A percentile compares a stretch with the other conserved stretches of the same genome.
phyloP scores from a whole-genome alignment of 2,888 invertebrate species.

The Nemoura dubitans region DNA sequence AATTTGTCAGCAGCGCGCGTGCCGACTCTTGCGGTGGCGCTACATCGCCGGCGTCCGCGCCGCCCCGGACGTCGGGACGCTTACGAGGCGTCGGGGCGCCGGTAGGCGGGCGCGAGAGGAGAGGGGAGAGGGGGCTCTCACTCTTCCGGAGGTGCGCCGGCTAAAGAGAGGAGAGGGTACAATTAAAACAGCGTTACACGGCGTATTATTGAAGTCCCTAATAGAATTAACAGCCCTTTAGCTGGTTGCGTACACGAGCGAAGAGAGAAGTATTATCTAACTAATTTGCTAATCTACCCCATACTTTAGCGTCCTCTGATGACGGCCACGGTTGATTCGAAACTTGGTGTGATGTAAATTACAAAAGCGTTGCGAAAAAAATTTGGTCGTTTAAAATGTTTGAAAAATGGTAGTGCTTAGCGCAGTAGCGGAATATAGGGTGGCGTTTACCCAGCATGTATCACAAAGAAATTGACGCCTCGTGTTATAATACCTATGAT shows the following conservation, averaged over 20 bases:
- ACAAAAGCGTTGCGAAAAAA: not conserved
- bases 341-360: not conserved
- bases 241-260: not conserved
- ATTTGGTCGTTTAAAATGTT: not conserved
- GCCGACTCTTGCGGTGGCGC: not conserved
- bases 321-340: not conserved
- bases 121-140: no score
- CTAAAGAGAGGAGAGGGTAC: not conserved
- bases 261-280: not conserved
- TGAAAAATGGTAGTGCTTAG: not conserved
- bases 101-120: no score
- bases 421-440: not conserved
- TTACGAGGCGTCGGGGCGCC: no score
- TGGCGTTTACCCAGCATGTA: not conserved
- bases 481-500: not conserved
- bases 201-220: slow-evolving; percentile 12
- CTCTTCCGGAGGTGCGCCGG: not conserved
- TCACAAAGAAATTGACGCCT: not conserved
- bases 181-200: not conserved
- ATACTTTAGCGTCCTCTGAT: not conserved
- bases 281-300: slow-evolving; percentile 7
- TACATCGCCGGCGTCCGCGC: not conserved
- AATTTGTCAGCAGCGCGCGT: not conserved
- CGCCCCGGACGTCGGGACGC: not conserved
- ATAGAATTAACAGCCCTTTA: slow-evolving; percentile 7